Base-by-base conservation (phyloP, 2,888 invertebrate species). In the Spialia ferax region DNA sequence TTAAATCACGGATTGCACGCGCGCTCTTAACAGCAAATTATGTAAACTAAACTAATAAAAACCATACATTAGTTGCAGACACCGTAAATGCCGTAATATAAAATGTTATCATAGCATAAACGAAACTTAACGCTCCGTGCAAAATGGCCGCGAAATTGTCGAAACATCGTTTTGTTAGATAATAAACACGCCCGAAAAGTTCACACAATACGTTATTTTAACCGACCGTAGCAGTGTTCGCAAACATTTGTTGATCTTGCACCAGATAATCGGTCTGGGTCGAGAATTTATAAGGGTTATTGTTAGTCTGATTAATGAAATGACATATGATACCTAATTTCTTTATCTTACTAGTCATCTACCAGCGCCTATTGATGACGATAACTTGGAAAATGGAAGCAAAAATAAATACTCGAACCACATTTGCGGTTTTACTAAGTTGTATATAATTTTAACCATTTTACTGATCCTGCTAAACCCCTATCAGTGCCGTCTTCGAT, bases 111-210 rank as follows among this genome's bases (percentile, higher is more conserved):
- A 45, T 48, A 57, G 57, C 71, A 72, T 72, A 77, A 76, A 74
- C 71, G 76, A 68, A 74, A 73, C 69, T 63, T 77, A 79, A 79
- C 70, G 73, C 74, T 68, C 76, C 78, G 65, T 81, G 75, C 70
- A 74, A 72, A 80, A 80, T 74, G 70, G 68, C 75, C 78, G 74
- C 73, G 73, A 81, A 81, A 81, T 80, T 75, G 69, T 73, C 73
- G 68, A 77, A 79, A 73, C 76, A 73, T 72, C 74, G 73, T 74
- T 74, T 80, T 75, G 75, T 77, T 77, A 74, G 75, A 78, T 68
- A 2, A 35, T 35, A 76, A 76, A 81, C 70, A 73, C 70, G 71
- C 45, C 71, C 54, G 63, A 48, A 48, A 54, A 26, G 42, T 50
- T 50, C 54, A 63, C 23, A 70, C 68, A 48, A 60, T 35, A 67